These are phyloP conservation scores for Xyrichtys novacula DNA, from an alignment of 2,797 vertebrate genomes.

Conservation along the genomic window DNA sequence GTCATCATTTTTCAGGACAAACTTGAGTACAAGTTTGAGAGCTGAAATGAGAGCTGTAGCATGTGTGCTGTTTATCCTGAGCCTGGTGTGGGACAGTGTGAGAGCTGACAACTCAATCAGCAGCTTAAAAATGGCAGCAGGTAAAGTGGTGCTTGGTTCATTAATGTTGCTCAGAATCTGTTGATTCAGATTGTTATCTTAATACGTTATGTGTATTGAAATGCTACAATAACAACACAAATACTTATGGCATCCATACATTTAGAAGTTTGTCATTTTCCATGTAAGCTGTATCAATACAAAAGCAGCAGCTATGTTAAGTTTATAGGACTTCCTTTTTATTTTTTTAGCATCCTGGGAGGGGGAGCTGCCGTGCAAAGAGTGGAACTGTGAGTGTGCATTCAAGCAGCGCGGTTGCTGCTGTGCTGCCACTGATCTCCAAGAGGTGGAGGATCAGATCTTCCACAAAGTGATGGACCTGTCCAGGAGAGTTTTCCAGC, in stretches of 20 bases:
- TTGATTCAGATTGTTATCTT: too few relatives aligned
- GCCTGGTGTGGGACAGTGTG: slow-evolving; percentile 43
- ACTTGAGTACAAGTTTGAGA: slow-evolving; percentile 6
- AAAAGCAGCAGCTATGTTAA: too few relatives aligned
- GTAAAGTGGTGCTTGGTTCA: too few relatives aligned
- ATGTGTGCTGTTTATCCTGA: slow-evolving; percentile 42
- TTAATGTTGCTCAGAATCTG: too few relatives aligned
- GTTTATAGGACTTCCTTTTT: background rate
- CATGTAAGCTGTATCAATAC: too few relatives aligned
- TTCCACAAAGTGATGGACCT: slow-evolving; percentile 35
- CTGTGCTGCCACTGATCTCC: slow-evolving; percentile 53
- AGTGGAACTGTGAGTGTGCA: slow-evolving; percentile 66
- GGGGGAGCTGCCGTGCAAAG: slow-evolving; percentile 45
- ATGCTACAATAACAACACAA: too few relatives aligned
- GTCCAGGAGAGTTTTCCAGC: slow-evolving; percentile 14
- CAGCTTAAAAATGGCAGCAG: slow-evolving; percentile 44
- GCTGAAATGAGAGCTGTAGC: slow-evolving; percentile 46
- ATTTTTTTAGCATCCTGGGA: slow-evolving; percentile 44
- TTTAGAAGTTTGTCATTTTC: too few relatives aligned
- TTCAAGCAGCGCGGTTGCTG: slow-evolving; percentile 66
- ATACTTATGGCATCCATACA: too few relatives aligned
- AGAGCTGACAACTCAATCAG: slow-evolving; percentile 12
- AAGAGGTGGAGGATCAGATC: slow-evolving; percentile 41
- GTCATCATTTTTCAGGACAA: background rate
- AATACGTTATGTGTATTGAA: too few relatives aligned